These are phyloP conservation scores for Orussus abietinus DNA, from an alignment of 1,140 invertebrate genomes.

Conservation along the genomic window DNA sequence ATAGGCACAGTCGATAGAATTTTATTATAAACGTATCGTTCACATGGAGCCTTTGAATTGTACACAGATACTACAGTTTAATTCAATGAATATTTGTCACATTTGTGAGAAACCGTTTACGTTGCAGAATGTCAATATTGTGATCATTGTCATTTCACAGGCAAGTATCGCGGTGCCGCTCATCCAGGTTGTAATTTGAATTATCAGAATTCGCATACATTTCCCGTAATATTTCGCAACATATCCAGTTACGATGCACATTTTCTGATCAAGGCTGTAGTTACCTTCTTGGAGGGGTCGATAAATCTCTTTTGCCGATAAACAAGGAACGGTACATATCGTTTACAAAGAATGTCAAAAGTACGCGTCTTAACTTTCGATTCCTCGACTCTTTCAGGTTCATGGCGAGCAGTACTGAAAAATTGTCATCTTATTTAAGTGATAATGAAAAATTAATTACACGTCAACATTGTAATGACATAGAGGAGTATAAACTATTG, in stretches of 20 bases:
- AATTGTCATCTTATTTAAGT: constrained; percentile 14
- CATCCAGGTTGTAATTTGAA: constrained; percentile 18
- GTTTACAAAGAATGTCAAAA: no score
- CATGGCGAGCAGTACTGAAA: constrained; percentile 12
- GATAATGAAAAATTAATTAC: constrained; percentile 10
- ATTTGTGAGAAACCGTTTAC: no score
- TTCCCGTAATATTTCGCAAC: constrained; percentile 20
- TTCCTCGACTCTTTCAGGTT: constrained; percentile 21
- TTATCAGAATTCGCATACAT: constrained; percentile 6
- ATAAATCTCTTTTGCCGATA: constrained; percentile 13
- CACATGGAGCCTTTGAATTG: no score
- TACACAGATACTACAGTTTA: no score
- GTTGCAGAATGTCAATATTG: constrained; percentile 20
- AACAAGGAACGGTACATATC: constrained; percentile 22
- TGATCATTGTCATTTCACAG: constrained; percentile 38
- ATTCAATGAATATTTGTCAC: no score
- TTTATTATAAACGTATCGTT: no score
- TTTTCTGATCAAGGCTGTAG: constrained; percentile 17
- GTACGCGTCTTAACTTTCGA: constrained; percentile 17
- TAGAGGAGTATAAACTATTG: constrained; percentile 4
- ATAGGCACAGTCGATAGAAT: no score
- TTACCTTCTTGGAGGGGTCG: neutral
- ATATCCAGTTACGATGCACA: constrained; percentile 15
- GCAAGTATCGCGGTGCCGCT: constrained; percentile 15
- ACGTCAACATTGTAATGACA: neutral